These are phyloP conservation scores for Rhinella marina DNA, from an alignment of 2,797 vertebrate species.

Conservation along the genomic window DNA sequence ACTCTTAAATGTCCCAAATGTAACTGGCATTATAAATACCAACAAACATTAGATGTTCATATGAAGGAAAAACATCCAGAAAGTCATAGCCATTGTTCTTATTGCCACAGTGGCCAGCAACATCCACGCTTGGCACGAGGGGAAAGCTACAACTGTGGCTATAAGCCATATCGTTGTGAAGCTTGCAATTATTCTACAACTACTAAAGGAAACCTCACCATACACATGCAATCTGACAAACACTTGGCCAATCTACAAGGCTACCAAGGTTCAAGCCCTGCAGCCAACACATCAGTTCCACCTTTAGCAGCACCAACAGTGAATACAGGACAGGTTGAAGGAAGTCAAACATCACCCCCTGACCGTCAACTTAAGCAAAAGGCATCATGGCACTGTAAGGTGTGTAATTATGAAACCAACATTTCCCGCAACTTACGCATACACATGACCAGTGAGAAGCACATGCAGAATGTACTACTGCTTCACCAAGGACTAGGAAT, in stretches of 20 bases:
- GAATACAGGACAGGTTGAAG: conserved; percentile 12
- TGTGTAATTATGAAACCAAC: conserved; percentile 75
- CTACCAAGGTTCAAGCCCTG: conserved; percentile 67
- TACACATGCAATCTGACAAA: conserved; percentile 76
- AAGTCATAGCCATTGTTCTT: conserved; percentile 71
- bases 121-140: conserved; percentile 73
- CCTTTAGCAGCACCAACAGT: conserved; percentile 35
- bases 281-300: conserved; percentile 61
- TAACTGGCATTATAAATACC: conserved; percentile 79
- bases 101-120: conserved; percentile 68
- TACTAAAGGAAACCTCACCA: conserved; percentile 76
- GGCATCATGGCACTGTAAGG: conserved; percentile 74
- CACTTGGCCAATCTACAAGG: conserved; percentile 74
- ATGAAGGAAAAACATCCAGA: conserved; percentile 74
- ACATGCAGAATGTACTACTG: conserved; percentile 74
- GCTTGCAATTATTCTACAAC: conserved; percentile 76
- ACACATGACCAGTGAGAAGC: conserved; percentile 75
- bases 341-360: conserved; percentile 38
- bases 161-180: conserved; percentile 74
- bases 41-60: conserved; percentile 74
- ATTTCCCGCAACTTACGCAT: conserved; percentile 74
- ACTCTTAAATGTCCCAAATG: conserved; percentile 76
- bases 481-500: conserved; percentile 74
- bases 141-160: conserved; percentile 74
- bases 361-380: conserved; percentile 72